Evolutionary conservation across 2,888 invertebrate species (phyloP).

Genomic region (Spatulosminthurus flaviceps): DNA sequence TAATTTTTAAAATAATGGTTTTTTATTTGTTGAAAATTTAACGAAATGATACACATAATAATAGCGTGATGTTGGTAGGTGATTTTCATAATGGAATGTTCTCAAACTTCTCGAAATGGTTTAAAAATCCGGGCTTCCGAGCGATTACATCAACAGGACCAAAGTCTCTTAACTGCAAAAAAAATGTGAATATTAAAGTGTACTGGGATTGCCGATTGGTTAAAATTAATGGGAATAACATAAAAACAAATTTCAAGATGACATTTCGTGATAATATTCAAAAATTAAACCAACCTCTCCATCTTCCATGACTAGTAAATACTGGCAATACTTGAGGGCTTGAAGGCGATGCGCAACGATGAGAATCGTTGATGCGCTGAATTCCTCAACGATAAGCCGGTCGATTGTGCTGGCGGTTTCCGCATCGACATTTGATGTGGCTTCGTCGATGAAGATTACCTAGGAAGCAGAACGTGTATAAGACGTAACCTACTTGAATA

Average conservation of each 20-base stretch:
- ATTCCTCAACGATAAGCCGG: slow-evolving; percentile 57
- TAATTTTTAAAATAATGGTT: no score
- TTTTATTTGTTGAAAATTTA: no score
- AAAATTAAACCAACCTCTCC: slow-evolving; percentile 54
- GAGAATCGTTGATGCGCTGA: slow-evolving; percentile 57
- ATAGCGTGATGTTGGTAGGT: no score
- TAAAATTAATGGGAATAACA: no score
- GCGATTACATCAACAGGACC: slow-evolving; percentile 58
- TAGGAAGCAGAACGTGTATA: neutral
- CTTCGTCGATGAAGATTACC: slow-evolving; percentile 63
- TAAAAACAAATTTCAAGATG: no score
- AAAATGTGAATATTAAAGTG: neutral
- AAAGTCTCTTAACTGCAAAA: slow-evolving; percentile 58
- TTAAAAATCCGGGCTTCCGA: slow-evolving; percentile 58
- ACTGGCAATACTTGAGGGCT: slow-evolving; percentile 59
- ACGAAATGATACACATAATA: neutral
- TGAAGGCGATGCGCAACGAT: slow-evolving; percentile 62
- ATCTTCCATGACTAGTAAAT: slow-evolving; percentile 59
- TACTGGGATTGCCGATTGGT: no score
- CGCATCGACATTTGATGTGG: slow-evolving; percentile 61
- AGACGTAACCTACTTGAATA: no score
- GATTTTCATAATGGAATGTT: slow-evolving; percentile 38
- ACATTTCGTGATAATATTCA: neutral
- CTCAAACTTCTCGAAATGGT: slow-evolving; percentile 62
- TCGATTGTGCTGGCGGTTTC: slow-evolving; percentile 61